Evolutionary conservation across 2,797 vertebrate genomes (phyloP).

Genomic region (Xyrichtys novacula): DNA sequence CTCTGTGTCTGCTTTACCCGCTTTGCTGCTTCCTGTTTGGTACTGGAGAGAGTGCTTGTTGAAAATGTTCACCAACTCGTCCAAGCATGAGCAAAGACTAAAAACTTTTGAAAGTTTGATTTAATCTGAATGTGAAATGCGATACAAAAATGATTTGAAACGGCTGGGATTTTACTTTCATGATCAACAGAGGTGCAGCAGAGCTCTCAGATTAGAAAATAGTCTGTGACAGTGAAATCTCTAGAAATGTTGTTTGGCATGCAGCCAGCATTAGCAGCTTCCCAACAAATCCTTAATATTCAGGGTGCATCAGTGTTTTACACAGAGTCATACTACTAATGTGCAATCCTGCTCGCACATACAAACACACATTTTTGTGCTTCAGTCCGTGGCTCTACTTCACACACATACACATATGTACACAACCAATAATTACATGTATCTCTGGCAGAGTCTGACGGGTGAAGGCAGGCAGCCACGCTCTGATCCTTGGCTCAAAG

Average conservation of each 20-base stretch:
- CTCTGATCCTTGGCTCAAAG: conserved; percentile 71
- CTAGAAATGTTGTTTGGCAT: neutral
- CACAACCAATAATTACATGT: conserved; percentile 53
- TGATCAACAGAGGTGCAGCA: neutral
- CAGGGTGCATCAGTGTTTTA: neutral
- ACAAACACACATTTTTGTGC: conserved; percentile 5
- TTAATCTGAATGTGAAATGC: too few species aligned
- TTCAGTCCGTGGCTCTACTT: neutral
- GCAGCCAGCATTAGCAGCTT: neutral
- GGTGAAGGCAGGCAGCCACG: conserved; percentile 51
- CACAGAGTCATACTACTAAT: conserved; percentile 6
- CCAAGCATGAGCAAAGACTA: too few species aligned
- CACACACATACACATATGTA: conserved; percentile 16
- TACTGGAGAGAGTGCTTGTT: neutral
- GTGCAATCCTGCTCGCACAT: neutral
- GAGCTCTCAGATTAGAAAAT: neutral
- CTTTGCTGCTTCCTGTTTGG: neutral
- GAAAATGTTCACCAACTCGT: neutral
- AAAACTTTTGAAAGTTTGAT: too few species aligned
- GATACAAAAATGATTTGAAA: too few species aligned
- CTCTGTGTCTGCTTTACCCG: neutral
- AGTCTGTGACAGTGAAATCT: neutral
- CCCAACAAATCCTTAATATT: neutral
- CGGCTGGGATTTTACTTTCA: too few species aligned
- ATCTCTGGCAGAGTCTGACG: conserved; percentile 51